These are phyloP conservation scores for Lepilemur septentrionalis DNA, from an alignment of 2,797 vertebrate species.

Conservation along the genomic window DNA sequence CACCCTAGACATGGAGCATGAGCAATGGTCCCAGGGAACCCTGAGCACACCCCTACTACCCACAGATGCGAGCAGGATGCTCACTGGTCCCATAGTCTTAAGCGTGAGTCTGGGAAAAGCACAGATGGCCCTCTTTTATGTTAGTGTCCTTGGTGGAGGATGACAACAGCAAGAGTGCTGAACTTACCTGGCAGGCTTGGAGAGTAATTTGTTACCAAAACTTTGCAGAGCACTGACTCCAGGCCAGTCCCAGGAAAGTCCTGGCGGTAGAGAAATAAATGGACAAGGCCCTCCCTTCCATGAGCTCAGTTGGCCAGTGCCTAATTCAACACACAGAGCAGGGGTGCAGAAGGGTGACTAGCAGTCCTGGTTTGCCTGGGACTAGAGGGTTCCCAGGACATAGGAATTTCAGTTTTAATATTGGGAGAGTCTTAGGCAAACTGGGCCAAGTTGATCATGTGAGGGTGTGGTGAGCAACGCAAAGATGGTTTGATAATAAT, in stretches of 20 bases:
- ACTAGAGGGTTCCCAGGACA: background rate
- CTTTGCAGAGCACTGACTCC: background rate
- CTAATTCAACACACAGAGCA: background rate
- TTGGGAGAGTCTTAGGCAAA: background rate
- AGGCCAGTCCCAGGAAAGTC: background rate
- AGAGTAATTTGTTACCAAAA: background rate
- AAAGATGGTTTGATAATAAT: background rate
- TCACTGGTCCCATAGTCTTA: background rate
- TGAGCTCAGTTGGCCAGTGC: background rate
- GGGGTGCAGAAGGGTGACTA: background rate
- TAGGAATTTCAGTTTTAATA: background rate
- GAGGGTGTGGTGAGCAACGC: background rate
- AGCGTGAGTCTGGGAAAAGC: background rate
- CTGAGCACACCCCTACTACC: background rate
- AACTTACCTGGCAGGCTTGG: background rate
- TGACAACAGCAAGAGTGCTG: background rate
- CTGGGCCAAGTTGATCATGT: background rate
- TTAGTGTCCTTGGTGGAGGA: background rate
- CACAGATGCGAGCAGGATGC: background rate
- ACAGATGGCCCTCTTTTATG: background rate
- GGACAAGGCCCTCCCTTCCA: background rate
- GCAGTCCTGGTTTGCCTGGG: background rate
- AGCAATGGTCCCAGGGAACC: background rate
- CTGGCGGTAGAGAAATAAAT: background rate
- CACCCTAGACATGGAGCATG: background rate